phyloP scores from a whole-genome alignment of 2,888 invertebrate species.

The Hermaeophaga mercurialis region DNA sequence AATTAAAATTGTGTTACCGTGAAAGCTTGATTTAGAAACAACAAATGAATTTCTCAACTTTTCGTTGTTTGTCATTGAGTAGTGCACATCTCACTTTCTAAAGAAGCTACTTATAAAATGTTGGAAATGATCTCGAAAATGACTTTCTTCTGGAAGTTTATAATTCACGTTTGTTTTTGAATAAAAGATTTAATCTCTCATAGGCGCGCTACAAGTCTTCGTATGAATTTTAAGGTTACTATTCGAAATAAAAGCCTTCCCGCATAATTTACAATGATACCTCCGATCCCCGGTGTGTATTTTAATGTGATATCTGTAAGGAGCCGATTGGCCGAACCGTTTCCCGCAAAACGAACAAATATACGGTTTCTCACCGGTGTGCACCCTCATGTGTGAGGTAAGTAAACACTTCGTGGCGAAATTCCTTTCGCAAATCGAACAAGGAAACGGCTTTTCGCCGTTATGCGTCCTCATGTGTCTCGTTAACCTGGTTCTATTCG shows the following conservation, averaged over 20 bases:
- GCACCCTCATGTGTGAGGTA: conserved; percentile 50
- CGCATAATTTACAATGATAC: conserved; percentile 52
- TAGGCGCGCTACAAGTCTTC: conserved; percentile 40
- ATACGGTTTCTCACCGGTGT: conserved; percentile 48
- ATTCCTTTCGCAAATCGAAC: conserved; percentile 55
- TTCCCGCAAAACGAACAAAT: conserved; percentile 41
- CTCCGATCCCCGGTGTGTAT: conserved; percentile 65
- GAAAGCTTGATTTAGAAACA: no score
- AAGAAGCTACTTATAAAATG: no score
- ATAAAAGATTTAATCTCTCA: conserved; percentile 25
- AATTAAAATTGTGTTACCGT: no score
- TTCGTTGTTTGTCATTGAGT: no score
- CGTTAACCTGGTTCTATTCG: conserved; percentile 39
- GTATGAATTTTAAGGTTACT: conserved; percentile 42
- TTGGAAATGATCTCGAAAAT: no score
- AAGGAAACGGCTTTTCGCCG: conserved; percentile 58
- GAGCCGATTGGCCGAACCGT: conserved; percentile 60
- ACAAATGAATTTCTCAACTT: no score
- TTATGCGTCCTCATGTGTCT: conserved; percentile 61
- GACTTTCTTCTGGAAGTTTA: no score
- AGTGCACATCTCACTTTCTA: no score
- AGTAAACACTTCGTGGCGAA: conserved; percentile 65
- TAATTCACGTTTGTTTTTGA: no score
- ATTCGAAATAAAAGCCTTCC: conserved; percentile 35
- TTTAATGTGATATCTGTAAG: conserved; percentile 64